Evolutionary conservation across 2,888 invertebrate genomes (phyloP).

Genomic region (Tromatobia lineatoria): DNA sequence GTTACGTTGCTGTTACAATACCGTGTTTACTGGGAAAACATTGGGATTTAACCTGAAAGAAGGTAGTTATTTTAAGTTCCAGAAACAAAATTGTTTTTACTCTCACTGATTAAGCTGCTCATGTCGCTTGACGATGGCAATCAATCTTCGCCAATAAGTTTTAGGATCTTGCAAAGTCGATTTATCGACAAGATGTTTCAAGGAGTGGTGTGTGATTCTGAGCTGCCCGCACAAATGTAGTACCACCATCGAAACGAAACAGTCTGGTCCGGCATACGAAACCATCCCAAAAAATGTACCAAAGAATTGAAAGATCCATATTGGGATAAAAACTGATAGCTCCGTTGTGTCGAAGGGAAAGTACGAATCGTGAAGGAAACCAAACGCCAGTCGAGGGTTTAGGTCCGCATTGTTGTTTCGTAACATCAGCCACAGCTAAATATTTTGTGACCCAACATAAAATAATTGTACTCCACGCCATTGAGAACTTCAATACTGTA

Average conservation of each 20-base stretch:
- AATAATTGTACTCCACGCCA: neutral
- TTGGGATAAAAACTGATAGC: slow-evolving; percentile 72
- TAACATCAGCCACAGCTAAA: slow-evolving; percentile 35
- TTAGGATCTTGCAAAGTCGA: neutral
- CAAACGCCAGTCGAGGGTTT: slow-evolving; percentile 19
- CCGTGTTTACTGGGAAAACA: no score
- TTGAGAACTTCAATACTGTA: neutral
- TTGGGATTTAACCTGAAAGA: no score
- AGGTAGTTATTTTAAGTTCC: no score
- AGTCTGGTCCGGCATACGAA: slow-evolving; percentile 73
- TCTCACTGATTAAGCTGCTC: slow-evolving; percentile 39
- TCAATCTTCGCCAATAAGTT: slow-evolving; percentile 23
- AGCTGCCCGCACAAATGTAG: slow-evolving; percentile 77
- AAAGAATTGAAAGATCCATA: slow-evolving; percentile 72
- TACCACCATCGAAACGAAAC: slow-evolving; percentile 72
- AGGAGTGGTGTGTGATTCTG: slow-evolving; percentile 29
- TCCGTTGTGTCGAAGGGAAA: slow-evolving; percentile 73
- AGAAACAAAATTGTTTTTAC: neutral
- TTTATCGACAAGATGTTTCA: slow-evolving; percentile 40
- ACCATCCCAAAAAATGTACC: slow-evolving; percentile 68
- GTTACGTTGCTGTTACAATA: no score
- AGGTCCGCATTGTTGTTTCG: neutral
- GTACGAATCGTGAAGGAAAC: slow-evolving; percentile 59
- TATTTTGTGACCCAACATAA: slow-evolving; percentile 9
- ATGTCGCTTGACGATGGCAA: slow-evolving; percentile 43